A percentile compares a stretch with the other conserved stretches of the same genome.
Conservation (phyloP, 2,113 vertebrate genomes). For the Gadus macrocephalus region DNA sequence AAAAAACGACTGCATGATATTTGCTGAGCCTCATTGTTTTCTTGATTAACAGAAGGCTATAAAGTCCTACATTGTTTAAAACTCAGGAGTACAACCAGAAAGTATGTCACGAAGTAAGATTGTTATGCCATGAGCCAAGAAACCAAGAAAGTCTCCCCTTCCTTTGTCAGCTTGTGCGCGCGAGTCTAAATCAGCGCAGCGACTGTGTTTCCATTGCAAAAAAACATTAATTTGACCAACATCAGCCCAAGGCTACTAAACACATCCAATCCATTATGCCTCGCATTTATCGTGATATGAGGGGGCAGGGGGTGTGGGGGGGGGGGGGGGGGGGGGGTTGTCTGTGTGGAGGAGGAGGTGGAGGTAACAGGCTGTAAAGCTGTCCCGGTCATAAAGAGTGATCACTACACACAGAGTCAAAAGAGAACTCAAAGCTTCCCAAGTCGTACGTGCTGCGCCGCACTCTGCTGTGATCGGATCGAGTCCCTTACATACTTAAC, state of each 20-base stretch:
- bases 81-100: constrained; percentile 28
- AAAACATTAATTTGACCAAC: constrained; percentile 74
- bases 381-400: constrained; percentile 73
- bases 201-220: constrained; percentile 69
- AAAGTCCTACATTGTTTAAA: constrained; percentile 42
- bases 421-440: constrained; percentile 58
- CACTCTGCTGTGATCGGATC: constrained; percentile 65
- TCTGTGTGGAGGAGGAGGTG: too few species aligned
- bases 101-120: constrained; percentile 34
- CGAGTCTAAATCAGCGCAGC: constrained; percentile 71
- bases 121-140: constrained; percentile 25
- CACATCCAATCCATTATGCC: constrained; percentile 75
- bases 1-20: constrained; percentile 7
- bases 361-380: constrained; percentile 72
- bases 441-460: constrained; percentile 47
- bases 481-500: constrained; percentile 75
- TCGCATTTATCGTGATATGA: constrained; percentile 73
- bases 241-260: constrained; percentile 74
- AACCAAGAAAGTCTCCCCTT: constrained; percentile 41
- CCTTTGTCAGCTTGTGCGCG: constrained; percentile 38
- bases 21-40: constrained; percentile 24
- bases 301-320: constrained; percentile 46
- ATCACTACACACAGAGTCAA: constrained; percentile 64
- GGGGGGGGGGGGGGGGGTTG: constrained; percentile 28
- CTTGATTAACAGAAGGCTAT: constrained; percentile 37